Conservation (phyloP, 2,888 invertebrate species). For the Heliconius hortense region DNA sequence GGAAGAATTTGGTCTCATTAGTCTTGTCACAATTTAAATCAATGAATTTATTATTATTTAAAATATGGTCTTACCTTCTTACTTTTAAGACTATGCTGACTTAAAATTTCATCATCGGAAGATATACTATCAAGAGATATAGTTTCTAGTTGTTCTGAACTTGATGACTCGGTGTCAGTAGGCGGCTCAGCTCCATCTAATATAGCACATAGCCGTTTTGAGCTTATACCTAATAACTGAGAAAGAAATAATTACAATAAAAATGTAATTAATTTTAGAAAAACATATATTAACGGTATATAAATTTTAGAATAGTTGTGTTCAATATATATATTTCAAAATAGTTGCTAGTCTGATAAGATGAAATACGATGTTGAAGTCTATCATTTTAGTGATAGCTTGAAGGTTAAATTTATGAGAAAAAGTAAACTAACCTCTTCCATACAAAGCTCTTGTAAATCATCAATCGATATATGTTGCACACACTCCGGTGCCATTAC, state of each 20-base stretch:
- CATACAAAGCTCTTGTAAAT: conserved; percentile 82
- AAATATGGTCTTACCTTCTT: conserved; percentile 57
- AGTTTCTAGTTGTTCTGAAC: conserved; percentile 72
- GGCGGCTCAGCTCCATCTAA: conserved; percentile 76
- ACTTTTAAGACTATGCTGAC: conserved; percentile 55
- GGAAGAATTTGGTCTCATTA: too few species aligned
- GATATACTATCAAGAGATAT: conserved; percentile 85
- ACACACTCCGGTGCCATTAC: conserved; percentile 81
- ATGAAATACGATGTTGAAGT: neutral
- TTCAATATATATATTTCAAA: too few species aligned
- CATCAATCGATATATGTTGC: conserved; percentile 68
- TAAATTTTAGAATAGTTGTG: too few species aligned
- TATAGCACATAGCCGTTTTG: conserved; percentile 81
- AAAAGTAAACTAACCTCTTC: conserved; percentile 72
- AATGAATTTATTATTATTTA: neutral
- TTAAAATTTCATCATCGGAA: conserved; percentile 74
- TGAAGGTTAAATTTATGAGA: neutral
- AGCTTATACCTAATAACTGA: conserved; percentile 82
- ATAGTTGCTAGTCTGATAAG: too few species aligned
- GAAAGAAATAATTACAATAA: conserved; percentile 26
- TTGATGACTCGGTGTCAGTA: conserved; percentile 74
- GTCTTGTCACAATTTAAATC: too few species aligned
- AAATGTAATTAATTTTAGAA: neutral
- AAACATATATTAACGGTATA: neutral
- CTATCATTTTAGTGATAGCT: neutral